Percentiles rank a stretch among this genome's conserved stretches.
Evolutionary conservation across 2,888 invertebrate species (phyloP).

Genomic region (Lycocerus yunnanus): DNA sequence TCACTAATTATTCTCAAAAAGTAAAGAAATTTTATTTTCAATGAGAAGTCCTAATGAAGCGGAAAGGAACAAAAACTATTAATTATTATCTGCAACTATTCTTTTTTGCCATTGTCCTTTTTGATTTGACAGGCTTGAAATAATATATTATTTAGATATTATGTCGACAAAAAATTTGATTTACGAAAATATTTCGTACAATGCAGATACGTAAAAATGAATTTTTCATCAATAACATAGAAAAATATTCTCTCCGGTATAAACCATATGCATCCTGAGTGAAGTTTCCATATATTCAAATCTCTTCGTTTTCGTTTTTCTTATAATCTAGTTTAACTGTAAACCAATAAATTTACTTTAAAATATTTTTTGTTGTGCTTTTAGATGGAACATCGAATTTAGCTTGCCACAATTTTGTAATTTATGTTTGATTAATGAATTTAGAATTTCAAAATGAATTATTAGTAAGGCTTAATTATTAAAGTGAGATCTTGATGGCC

Average conservation of each 20-base stretch:
- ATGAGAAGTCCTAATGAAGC: too few relatives aligned
- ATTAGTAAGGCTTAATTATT: not conserved
- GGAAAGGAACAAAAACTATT: too few relatives aligned
- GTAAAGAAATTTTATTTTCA: too few relatives aligned
- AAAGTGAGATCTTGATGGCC: not conserved
- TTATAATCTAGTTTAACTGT: not conserved
- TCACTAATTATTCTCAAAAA: too few relatives aligned
- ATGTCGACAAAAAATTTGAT: not conserved
- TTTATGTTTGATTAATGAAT: not conserved
- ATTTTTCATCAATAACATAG: not conserved
- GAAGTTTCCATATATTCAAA: not conserved
- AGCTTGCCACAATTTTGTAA: not conserved
- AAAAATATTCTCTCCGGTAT: not conserved
- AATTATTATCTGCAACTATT: too few relatives aligned
- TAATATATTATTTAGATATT: not conserved
- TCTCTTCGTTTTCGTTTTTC: not conserved
- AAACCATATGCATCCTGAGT: not conserved
- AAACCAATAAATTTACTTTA: not conserved
- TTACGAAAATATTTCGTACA: not conserved
- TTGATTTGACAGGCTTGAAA: not conserved
- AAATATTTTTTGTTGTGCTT: too few relatives aligned
- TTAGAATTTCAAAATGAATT: not conserved
- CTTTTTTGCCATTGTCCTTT: not conserved
- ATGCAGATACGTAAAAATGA: not conserved
- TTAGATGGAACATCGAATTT: too few relatives aligned